Conservation (phyloP, 2,888 invertebrate species). For the Pristionchus fissidentatus region DNA sequence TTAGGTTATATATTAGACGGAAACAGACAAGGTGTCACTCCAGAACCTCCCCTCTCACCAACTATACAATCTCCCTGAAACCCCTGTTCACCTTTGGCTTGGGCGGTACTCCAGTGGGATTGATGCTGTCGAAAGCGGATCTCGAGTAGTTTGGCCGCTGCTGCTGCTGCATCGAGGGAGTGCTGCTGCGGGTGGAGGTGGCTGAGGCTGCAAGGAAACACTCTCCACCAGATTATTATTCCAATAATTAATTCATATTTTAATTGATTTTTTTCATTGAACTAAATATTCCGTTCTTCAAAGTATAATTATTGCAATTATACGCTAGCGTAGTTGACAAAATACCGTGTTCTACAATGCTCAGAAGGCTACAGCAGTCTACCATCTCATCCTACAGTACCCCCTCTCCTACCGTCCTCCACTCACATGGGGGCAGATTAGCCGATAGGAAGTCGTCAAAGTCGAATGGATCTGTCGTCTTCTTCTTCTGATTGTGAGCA, state of each 20-base stretch:
- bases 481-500: not conserved
- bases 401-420: too few species aligned
- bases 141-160: conserved; percentile 58
- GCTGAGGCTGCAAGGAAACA: conserved; percentile 44
- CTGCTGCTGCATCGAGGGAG: conserved; percentile 47
- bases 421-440: conserved; percentile 45
- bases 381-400: too few species aligned
- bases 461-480: conserved; percentile 53
- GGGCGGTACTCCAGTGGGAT: not conserved
- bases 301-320: not conserved
- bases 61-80: not conserved
- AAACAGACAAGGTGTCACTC: not conserved
- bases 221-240: too few species aligned
- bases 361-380: too few species aligned
- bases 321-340: too few species aligned
- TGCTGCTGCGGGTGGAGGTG: conserved; percentile 51
- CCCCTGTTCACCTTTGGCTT: conserved; percentile 41
- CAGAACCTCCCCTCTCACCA: not conserved
- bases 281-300: too few species aligned
- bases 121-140: conserved; percentile 56
- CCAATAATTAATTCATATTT: too few species aligned
- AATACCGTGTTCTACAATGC: too few species aligned
- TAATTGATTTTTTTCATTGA: too few species aligned
- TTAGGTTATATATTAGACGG: not conserved
- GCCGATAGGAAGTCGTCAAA: conserved; percentile 61